Evolutionary conservation across 2,113 vertebrate genomes (phyloP).

Genomic region (Clarias macrocephalus): DNA sequence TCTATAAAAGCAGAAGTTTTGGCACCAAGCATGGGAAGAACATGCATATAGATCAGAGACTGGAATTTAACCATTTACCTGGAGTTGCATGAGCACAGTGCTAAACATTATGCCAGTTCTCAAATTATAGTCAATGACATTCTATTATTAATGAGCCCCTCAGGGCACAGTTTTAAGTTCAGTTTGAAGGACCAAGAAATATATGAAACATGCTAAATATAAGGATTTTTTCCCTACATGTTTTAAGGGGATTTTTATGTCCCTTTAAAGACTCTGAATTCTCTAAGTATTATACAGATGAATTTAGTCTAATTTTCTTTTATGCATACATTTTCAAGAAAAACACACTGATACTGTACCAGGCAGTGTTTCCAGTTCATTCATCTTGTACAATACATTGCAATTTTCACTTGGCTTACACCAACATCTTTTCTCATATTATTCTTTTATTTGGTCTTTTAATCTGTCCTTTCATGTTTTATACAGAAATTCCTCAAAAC

Average conservation of each 20-base stretch:
- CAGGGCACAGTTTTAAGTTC: too few species aligned
- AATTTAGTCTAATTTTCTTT: background rate
- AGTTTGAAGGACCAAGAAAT: too few species aligned
- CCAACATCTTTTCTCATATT: background rate
- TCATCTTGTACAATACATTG: background rate
- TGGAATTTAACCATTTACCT: too few species aligned
- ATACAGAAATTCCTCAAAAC: background rate
- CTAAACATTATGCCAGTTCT: too few species aligned
- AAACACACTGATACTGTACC: constrained; percentile 1
- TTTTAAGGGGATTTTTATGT: too few species aligned
- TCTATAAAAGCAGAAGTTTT: too few species aligned
- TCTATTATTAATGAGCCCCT: background rate
- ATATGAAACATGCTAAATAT: too few species aligned
- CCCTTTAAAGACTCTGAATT: too few species aligned
- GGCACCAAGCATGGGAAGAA: too few species aligned
- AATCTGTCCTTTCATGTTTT: background rate
- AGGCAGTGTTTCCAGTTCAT: background rate
- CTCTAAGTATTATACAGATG: background rate
- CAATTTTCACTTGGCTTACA: constrained; percentile 5
- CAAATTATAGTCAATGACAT: background rate
- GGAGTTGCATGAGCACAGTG: too few species aligned
- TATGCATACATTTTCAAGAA: background rate
- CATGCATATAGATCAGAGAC: too few species aligned
- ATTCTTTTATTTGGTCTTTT: constrained; percentile 3
- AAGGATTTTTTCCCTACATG: too few species aligned